phyloP scores from a whole-genome alignment of 53 echinoderm and acorn worm species.

The Pentamera pediparva region DNA sequence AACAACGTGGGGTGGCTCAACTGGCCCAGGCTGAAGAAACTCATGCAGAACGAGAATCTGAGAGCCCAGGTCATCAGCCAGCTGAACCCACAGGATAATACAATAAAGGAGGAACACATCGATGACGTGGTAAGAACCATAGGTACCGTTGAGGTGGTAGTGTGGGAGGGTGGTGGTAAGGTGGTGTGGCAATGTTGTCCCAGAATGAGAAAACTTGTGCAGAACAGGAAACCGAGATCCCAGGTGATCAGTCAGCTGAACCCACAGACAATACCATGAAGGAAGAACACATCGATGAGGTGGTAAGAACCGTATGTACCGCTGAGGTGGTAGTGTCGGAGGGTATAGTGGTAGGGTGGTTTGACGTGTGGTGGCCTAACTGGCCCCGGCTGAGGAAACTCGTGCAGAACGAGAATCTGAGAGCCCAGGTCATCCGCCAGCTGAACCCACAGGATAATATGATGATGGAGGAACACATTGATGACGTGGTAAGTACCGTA shows the following conservation, averaged over 20 bases:
- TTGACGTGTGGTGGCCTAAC: constrained; percentile 96
- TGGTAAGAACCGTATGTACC: constrained; percentile 75
- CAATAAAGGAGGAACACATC: constrained; percentile 87
- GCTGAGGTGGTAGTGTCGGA: constrained; percentile 84
- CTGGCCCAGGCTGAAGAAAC: constrained; percentile 92
- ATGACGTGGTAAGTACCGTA: constrained; percentile 87
- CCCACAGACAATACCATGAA: constrained; percentile 39
- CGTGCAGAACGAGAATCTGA: constrained; percentile 94
- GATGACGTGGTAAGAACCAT: constrained; percentile 86
- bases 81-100: constrained; percentile 82
- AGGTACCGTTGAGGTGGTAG: constrained; percentile 77
- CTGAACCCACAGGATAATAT: constrained; percentile 86
- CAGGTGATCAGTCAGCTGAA: constrained; percentile 89
- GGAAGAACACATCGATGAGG: constrained; percentile 92
- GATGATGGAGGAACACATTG: constrained; percentile 88
- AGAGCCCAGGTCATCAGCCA: constrained; percentile 95
- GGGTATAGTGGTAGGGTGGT: constrained; percentile 90
- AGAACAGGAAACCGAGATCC: constrained; percentile 85
- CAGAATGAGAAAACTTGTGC: constrained; percentile 91
- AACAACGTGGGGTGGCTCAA: constrained; percentile 99
- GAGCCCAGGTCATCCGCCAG: constrained; percentile 94
- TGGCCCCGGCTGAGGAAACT: constrained; percentile 94
- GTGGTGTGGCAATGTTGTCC: constrained; percentile 97
- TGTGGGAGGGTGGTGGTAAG: constrained; percentile 90
- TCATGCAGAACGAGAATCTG: constrained; percentile 97